phyloP scores from a whole-genome alignment of 2,797 vertebrate species.

The Thunnus albacares region DNA sequence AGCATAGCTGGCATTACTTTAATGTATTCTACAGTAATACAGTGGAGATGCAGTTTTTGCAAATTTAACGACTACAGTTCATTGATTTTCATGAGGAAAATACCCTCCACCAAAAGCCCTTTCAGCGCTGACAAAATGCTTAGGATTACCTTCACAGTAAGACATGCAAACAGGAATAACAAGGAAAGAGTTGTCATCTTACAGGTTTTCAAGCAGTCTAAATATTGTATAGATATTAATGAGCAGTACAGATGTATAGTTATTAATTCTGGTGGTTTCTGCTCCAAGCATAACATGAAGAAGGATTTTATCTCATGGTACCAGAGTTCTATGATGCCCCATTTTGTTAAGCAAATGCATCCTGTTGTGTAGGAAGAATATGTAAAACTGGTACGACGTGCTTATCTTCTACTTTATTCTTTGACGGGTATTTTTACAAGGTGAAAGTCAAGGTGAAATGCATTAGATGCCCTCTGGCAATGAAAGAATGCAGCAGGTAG shows the following conservation, averaged over 20 bases:
- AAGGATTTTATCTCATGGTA: slow-evolving; percentile 10
- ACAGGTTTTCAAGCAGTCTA: background rate
- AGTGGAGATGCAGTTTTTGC: slow-evolving; percentile 73
- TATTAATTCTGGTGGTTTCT: background rate
- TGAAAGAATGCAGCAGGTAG: slow-evolving; percentile 31
- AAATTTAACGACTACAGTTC: slow-evolving; percentile 62
- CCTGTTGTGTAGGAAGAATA: slow-evolving; percentile 14
- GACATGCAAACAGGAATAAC: slow-evolving; percentile 36
- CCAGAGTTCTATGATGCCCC: background rate
- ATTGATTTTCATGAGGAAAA: slow-evolving; percentile 75
- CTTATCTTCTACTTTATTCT: slow-evolving; percentile 8
- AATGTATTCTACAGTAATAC: slow-evolving; percentile 77
- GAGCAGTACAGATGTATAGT: background rate
- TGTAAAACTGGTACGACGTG: slow-evolving; percentile 26
- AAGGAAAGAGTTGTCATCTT: slow-evolving; percentile 25
- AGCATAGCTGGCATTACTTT: slow-evolving; percentile 74
- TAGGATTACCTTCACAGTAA: slow-evolving; percentile 49
- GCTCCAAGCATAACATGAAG: background rate
- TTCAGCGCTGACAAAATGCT: slow-evolving; percentile 57
- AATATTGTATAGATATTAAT: background rate
- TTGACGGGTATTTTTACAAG: background rate
- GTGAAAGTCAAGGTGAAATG: slow-evolving; percentile 47
- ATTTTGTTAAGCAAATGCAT: slow-evolving; percentile 40
- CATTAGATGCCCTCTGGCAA: slow-evolving; percentile 16
- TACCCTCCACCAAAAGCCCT: slow-evolving; percentile 61